phyloP scores from a whole-genome alignment of 2,797 vertebrate species.

The Champsocephalus esox region DNA sequence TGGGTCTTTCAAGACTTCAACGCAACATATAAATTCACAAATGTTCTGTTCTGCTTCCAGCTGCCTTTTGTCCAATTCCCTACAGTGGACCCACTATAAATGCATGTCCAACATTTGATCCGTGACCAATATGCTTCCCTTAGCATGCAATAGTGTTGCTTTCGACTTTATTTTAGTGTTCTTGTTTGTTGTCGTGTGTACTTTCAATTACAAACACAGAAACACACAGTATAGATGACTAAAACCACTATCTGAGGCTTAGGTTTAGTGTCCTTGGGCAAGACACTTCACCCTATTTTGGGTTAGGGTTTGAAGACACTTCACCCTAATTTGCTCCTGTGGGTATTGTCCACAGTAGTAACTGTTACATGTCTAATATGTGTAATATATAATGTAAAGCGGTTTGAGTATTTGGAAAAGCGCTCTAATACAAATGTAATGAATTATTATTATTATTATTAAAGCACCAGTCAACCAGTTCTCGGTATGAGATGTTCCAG shows the following conservation, averaged over 20 bases:
- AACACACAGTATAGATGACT: background rate
- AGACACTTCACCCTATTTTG: too few relatives aligned
- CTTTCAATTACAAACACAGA: background rate
- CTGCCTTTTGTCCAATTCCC: slow-evolving; percentile 8
- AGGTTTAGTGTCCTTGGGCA: too few relatives aligned
- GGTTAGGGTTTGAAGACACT: too few relatives aligned
- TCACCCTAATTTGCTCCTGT: too few relatives aligned
- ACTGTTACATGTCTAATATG: too few relatives aligned
- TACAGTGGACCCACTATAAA: slow-evolving; percentile 11
- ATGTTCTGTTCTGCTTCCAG: slow-evolving; percentile 17
- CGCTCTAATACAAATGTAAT: too few relatives aligned
- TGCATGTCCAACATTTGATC: background rate
- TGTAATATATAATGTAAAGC: too few relatives aligned
- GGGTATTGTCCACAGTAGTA: too few relatives aligned
- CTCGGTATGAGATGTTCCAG: background rate
- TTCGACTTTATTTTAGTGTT: background rate
- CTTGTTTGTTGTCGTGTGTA: background rate
- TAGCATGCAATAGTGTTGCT: background rate
- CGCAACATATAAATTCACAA: slow-evolving; percentile 11
- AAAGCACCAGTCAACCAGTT: too few relatives aligned
- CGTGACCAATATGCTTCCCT: background rate
- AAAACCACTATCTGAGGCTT: too few relatives aligned
- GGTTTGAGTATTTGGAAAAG: too few relatives aligned
- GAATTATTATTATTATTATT: too few relatives aligned
- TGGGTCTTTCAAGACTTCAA: slow-evolving; percentile 13